Evolutionary conservation across 2,113 vertebrate genomes (phyloP).

Genomic region (Semicossyphus pulcher): DNA sequence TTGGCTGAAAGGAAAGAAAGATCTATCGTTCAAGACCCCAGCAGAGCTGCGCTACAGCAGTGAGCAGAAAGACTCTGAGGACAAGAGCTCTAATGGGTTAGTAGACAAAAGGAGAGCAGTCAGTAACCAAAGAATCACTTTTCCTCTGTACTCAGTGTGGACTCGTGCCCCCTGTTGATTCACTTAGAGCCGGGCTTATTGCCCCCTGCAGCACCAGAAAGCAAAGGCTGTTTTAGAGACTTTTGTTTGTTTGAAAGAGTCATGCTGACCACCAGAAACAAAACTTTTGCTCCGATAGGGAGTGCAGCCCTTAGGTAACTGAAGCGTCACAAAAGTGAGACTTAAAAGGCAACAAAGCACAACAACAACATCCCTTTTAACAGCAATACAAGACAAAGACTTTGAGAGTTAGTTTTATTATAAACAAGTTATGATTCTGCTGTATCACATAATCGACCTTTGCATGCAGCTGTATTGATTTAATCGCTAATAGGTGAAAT

Average conservation of each 20-base stretch:
- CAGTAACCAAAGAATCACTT: slow-evolving; percentile 6
- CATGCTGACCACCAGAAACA: slow-evolving; percentile 1
- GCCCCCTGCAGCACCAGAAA: slow-evolving; percentile 29
- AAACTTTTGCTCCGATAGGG: neutral
- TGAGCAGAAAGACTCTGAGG: slow-evolving; percentile 79
- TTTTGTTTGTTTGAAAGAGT: slow-evolving; percentile 11
- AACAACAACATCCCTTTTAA: neutral
- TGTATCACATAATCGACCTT: too few relatives aligned
- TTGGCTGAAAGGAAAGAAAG: slow-evolving; percentile 84
- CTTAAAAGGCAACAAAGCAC: neutral
- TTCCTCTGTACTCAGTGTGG: slow-evolving; percentile 8
- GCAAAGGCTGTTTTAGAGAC: neutral
- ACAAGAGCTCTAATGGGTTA: slow-evolving; percentile 80
- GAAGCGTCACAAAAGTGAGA: neutral
- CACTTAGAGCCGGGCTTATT: slow-evolving; percentile 21
- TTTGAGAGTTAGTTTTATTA: neutral
- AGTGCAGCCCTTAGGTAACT: neutral
- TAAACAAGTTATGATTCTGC: too few relatives aligned
- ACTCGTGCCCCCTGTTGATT: slow-evolving; percentile 38
- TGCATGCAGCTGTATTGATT: too few relatives aligned
- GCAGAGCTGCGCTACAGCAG: slow-evolving; percentile 79
- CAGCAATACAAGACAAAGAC: neutral
- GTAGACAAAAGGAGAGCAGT: slow-evolving; percentile 32
- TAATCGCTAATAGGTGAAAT: too few relatives aligned
- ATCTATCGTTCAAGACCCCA: slow-evolving; percentile 80